phyloP scores from a whole-genome alignment of 2,797 vertebrate genomes.

The Potorous gilbertii region DNA sequence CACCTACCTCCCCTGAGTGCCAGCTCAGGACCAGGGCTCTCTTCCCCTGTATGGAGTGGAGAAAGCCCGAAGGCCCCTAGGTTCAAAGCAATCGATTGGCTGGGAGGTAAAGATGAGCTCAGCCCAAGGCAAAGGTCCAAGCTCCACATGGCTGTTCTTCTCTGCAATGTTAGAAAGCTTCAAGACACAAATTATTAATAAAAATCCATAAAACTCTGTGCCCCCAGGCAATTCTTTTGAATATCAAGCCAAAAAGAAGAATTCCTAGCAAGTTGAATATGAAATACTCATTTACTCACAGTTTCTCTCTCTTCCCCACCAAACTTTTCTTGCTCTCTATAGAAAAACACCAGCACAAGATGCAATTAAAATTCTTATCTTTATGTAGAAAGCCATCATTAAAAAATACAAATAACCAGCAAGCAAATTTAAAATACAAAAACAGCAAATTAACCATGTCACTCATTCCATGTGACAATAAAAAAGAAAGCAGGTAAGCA shows the following conservation, averaged over 20 bases:
- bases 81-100: background rate
- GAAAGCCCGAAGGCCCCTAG: background rate
- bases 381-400: background rate
- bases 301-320: background rate
- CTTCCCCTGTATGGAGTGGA: background rate
- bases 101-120: background rate
- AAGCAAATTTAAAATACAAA: background rate
- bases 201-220: background rate
- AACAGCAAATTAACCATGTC: background rate
- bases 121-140: background rate
- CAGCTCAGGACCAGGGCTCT: background rate
- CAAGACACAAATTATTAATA: slow-evolving; percentile 1
- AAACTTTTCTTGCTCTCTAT: background rate
- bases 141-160: background rate
- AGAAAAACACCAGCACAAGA: background rate
- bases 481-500: background rate
- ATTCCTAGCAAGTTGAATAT: background rate
- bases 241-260: background rate
- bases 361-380: background rate
- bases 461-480: background rate
- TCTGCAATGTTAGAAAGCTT: background rate
- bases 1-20: background rate
- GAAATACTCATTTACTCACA: background rate
- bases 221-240: background rate
- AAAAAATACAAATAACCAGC: background rate